A percentile compares a stretch with the other conserved stretches of the same genome.
phyloP scores from a whole-genome alignment of 1,140 invertebrate species.

The Spodoptera litura region DNA sequence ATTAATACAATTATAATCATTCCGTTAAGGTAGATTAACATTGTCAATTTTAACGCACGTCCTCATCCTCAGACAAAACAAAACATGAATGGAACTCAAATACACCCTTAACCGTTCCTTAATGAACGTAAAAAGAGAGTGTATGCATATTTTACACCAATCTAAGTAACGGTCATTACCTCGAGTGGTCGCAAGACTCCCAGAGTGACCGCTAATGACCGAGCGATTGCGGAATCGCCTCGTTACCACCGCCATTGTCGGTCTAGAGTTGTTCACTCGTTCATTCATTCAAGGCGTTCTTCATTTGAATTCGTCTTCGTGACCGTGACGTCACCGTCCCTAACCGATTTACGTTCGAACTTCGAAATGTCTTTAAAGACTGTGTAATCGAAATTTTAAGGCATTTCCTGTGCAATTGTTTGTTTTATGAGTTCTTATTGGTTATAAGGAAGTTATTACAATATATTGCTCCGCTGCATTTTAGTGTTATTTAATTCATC shows the following conservation, averaged over 20 bases:
- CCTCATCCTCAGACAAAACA: not conserved
- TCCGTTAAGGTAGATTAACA: no score
- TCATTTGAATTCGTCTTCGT: conserved; percentile 31
- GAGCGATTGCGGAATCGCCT: conserved; percentile 67
- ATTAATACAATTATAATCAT: not conserved
- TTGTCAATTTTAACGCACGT: no score
- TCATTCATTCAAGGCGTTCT: conserved; percentile 28
- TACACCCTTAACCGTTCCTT: conserved; percentile 9
- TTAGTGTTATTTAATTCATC: conserved; percentile 9
- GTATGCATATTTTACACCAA: conserved; percentile 10
- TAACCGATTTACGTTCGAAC: conserved; percentile 35
- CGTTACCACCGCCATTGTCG: conserved; percentile 72
- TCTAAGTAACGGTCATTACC: conserved; percentile 41
- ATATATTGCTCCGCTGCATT: conserved; percentile 5
- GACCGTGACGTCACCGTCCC: conserved; percentile 38
- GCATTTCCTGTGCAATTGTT: conserved; percentile 37
- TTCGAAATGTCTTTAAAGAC: conserved; percentile 7
- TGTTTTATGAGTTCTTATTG: conserved; percentile 36
- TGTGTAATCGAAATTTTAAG: conserved; percentile 43
- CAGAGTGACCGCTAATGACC: conserved; percentile 73
- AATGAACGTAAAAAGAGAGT: conserved; percentile 13
- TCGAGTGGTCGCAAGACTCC: conserved; percentile 38
- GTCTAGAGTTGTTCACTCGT: conserved; percentile 69
- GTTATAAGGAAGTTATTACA: conserved; percentile 37
- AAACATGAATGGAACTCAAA: not conserved